Percentiles rank a stretch among this genome's conserved stretches.
Evolutionary conservation across 2,113 vertebrate genomes (phyloP).

Genomic region (Haplochromis vanheusdeni): DNA sequence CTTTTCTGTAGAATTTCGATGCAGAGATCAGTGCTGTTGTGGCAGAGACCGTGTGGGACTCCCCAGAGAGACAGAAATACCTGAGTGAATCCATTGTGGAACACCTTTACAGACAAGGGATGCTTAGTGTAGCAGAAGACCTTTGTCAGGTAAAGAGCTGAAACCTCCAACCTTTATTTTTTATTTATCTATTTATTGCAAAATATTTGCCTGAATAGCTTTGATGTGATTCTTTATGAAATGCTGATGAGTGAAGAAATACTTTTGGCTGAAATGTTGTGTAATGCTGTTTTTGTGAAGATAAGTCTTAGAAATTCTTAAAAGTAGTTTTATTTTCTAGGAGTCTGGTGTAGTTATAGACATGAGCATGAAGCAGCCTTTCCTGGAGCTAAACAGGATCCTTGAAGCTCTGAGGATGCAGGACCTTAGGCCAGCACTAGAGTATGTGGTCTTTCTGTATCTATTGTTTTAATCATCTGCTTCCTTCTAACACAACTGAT

Average conservation of each 20-base stretch:
- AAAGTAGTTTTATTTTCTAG: conserved; percentile 38
- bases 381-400: conserved; percentile 84
- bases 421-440: conserved; percentile 80
- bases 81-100: conserved; percentile 85
- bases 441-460: conserved; percentile 64
- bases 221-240: neutral
- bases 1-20: conserved; percentile 79
- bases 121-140: conserved; percentile 85
- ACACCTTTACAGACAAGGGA: conserved; percentile 85
- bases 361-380: conserved; percentile 87
- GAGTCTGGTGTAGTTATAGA: conserved; percentile 85
- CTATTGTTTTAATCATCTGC: neutral
- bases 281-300: neutral
- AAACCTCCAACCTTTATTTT: neutral
- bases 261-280: neutral
- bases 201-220: neutral
- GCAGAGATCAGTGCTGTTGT: conserved; percentile 86
- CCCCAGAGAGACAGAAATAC: conserved; percentile 80
- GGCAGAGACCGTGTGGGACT: conserved; percentile 83
- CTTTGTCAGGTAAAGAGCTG: conserved; percentile 77
- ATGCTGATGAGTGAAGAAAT: neutral
- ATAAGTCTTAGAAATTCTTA: neutral
- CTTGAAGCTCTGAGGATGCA: conserved; percentile 84
- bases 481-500: neutral
- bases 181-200: neutral